These are phyloP conservation scores for Drosophila nasuta DNA, from an alignment of 1,140 invertebrate species.

Conservation along the genomic window DNA sequence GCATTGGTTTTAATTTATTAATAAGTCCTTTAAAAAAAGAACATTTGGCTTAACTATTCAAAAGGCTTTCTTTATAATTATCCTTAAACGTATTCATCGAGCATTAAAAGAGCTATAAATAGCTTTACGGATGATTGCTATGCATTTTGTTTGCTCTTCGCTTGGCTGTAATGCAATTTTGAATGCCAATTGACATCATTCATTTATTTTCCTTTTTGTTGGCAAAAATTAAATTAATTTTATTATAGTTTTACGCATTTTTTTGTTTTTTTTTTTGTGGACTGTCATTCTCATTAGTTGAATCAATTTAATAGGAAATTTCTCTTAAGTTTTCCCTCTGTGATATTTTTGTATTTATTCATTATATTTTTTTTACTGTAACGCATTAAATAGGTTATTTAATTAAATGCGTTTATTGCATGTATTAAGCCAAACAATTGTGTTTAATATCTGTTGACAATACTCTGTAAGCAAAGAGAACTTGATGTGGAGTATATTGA, in stretches of 20 bases:
- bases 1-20: too few species aligned
- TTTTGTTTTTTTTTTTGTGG: not conserved
- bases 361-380: constrained; percentile 42
- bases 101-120: not conserved
- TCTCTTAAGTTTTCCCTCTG: constrained; percentile 9
- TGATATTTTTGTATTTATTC: constrained; percentile 29
- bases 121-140: not conserved
- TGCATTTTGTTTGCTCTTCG: constrained; percentile 41
- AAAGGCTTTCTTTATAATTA: not conserved
- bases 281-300: constrained; percentile 65
- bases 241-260: constrained; percentile 8
- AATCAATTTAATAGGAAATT: constrained; percentile 70
- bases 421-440: constrained; percentile 42
- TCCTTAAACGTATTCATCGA: not conserved
- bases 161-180: constrained; percentile 62
- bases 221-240: constrained; percentile 74
- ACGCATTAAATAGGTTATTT: constrained; percentile 71
- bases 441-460: constrained; percentile 33
- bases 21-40: not conserved
- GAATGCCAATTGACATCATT: constrained; percentile 39
- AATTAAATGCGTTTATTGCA: constrained; percentile 69
- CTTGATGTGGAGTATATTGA: not conserved
- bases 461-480: not conserved
- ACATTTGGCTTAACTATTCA: not conserved
- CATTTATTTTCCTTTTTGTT: constrained; percentile 5